These are phyloP conservation scores for Beris chalybata DNA, from an alignment of 2,888 invertebrate genomes.

Conservation along the genomic window DNA sequence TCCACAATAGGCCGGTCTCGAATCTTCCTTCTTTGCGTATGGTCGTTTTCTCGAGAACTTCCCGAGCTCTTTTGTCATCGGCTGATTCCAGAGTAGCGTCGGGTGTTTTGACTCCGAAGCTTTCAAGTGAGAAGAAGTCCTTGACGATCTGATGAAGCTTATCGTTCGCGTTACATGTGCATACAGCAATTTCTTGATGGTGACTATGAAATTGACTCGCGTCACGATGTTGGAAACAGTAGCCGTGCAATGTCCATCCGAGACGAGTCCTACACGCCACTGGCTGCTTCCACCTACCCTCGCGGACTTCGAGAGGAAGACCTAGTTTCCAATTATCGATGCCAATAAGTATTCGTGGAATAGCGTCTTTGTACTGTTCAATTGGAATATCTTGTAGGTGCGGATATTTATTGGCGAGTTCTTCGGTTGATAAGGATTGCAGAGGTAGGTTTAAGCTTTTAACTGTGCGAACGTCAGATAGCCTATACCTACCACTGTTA, in stretches of 20 bases:
- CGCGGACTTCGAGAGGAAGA: too few species aligned
- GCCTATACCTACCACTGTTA: too few species aligned
- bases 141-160: conserved; percentile 19
- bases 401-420: too few species aligned
- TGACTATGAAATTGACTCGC: not conserved
- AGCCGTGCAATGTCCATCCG: not conserved
- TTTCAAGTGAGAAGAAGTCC: conserved; percentile 13
- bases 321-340: too few species aligned
- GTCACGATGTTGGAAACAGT: not conserved
- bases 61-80: conserved; percentile 31
- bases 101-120: conserved; percentile 21
- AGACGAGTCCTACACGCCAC: not conserved
- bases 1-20: conserved; percentile 42
- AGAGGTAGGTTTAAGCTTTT: too few species aligned
- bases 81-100: conserved; percentile 17
- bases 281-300: not conserved
- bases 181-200: not conserved
- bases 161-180: not conserved
- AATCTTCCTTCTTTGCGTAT: conserved; percentile 27
- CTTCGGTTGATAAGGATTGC: too few species aligned
- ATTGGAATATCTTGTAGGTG: too few species aligned
- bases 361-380: too few species aligned
- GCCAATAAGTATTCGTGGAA: too few species aligned
- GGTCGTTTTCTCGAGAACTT: conserved; percentile 36
- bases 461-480: too few species aligned